These are phyloP conservation scores for Adelognathus sp. DNA, from an alignment of 2,888 invertebrate species.

Conservation along the genomic window DNA sequence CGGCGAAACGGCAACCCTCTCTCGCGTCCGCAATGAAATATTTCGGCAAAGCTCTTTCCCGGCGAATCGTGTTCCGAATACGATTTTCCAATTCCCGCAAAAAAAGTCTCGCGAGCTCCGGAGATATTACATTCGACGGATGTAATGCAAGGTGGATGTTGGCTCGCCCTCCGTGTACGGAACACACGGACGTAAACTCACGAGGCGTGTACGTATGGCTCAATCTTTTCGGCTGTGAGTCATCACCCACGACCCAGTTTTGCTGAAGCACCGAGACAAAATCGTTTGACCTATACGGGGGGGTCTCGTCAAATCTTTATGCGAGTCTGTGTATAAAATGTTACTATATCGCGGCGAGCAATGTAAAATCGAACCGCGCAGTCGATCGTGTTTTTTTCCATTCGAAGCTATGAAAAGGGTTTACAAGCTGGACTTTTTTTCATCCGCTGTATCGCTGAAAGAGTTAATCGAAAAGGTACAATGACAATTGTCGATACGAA, in stretches of 20 bases:
- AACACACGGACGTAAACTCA: not conserved
- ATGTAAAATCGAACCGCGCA: not conserved
- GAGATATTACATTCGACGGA: conserved; percentile 28
- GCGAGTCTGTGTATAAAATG: not conserved
- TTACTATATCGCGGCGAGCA: not conserved
- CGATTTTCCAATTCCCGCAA: conserved; percentile 34
- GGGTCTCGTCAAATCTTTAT: not conserved
- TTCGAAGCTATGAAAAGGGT: not conserved
- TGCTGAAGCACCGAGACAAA: not conserved
- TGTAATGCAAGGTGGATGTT: not conserved
- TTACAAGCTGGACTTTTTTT: no score
- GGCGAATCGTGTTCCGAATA: conserved; percentile 33
- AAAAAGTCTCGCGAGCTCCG: conserved; percentile 13
- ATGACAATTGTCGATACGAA: no score
- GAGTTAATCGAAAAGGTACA: no score
- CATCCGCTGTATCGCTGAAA: no score
- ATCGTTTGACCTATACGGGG: not conserved
- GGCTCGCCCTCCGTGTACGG: not conserved
- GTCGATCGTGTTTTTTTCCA: not conserved
- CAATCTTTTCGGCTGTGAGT: not conserved
- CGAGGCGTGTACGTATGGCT: not conserved
- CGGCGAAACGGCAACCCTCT: not conserved
- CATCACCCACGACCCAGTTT: not conserved
- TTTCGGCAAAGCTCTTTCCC: conserved; percentile 35
- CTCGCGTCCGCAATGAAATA: conserved; percentile 31